Conservation (phyloP, 92 coral and sea anemone species). For the Zoanthus sociatus region DNA sequence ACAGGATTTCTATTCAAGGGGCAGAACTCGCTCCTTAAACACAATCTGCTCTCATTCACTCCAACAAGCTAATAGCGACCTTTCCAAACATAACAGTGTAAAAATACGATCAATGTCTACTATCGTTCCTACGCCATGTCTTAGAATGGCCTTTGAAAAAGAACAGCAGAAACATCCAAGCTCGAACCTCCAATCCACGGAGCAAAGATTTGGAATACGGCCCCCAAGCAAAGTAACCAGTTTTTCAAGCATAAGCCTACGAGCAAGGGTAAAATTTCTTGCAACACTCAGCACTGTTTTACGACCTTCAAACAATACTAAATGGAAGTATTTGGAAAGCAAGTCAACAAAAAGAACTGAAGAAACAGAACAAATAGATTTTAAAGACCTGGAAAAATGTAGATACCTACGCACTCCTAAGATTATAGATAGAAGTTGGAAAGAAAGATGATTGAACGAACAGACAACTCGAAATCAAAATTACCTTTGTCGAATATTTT, state of each 20-base stretch:
- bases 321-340: background rate
- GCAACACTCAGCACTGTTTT: constrained; percentile 19
- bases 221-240: constrained; percentile 6
- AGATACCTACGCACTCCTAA: constrained; percentile 23
- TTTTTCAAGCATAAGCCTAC: constrained; percentile 23
- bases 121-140: background rate
- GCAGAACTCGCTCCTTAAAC: constrained; percentile 20
- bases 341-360: background rate
- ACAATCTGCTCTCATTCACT: constrained; percentile 8
- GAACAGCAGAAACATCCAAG: background rate
- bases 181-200: background rate
- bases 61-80: background rate
- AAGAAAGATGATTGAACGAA: background rate
- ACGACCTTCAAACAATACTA: background rate
- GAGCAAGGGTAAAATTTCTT: constrained; percentile 25
- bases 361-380: background rate
- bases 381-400: constrained; percentile 7
- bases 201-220: constrained; percentile 17
- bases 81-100: background rate
- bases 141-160: background rate
- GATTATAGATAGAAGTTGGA: background rate
- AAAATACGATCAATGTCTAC: constrained; percentile 13
- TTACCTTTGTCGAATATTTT: too few relatives aligned
- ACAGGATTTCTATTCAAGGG: constrained; percentile 20
- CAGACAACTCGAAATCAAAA: too few relatives aligned